Conservation (phyloP, 1,140 invertebrate species). For the Pinna nobilis region DNA sequence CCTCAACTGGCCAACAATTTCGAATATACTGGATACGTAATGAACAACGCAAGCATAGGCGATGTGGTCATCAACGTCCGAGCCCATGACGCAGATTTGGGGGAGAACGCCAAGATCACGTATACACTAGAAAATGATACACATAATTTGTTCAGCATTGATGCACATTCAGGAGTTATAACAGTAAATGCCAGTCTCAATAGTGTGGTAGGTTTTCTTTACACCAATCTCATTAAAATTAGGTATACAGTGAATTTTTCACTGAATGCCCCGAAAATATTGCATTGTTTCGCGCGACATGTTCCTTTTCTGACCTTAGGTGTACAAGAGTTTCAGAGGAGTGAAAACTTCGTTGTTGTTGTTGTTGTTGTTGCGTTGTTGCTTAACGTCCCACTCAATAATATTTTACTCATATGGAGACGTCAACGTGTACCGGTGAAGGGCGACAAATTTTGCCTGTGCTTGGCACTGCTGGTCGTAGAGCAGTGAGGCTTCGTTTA, state of each 20-base stretch:
- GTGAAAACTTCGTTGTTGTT: too few species aligned
- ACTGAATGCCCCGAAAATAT: neutral
- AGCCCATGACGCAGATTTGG: slow-evolving; percentile 1
- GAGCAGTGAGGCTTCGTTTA: too few species aligned
- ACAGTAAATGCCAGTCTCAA: neutral
- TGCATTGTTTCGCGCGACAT: neutral
- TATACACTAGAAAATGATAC: neutral
- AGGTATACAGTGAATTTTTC: neutral
- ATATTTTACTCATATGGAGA: too few species aligned
- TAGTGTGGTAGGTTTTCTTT: neutral
- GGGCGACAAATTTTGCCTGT: too few species aligned
- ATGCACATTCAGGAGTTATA: neutral
- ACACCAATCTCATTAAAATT: neutral
- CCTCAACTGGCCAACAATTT: neutral
- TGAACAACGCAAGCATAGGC: neutral
- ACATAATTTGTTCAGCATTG: neutral
- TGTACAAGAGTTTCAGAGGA: too few species aligned
- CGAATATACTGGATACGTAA: neutral
- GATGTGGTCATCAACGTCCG: neutral
- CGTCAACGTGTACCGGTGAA: too few species aligned
- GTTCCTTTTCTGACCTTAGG: neutral
- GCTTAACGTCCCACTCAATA: too few species aligned
- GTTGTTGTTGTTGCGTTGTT: too few species aligned
- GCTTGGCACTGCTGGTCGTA: too few species aligned
- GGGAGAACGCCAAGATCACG: neutral